Conservation (phyloP, 1,140 invertebrate species). For the Heliconius himera region DNA sequence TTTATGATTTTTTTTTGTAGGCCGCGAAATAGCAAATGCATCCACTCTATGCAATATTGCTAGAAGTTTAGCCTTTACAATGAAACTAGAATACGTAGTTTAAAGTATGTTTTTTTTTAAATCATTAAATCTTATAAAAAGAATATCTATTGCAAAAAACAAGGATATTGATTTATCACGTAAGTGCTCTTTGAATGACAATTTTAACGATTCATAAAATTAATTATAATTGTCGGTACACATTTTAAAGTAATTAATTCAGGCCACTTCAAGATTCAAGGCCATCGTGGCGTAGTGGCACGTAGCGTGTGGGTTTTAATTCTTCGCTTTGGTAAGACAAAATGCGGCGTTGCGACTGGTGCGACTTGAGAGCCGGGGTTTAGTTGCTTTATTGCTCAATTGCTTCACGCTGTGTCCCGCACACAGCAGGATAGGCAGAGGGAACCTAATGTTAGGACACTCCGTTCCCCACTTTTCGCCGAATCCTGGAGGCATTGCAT, state of each 20-base stretch:
- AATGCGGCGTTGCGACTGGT: too few relatives aligned
- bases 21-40: too few relatives aligned
- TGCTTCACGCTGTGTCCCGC: not conserved
- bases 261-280: too few relatives aligned
- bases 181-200: not conserved
- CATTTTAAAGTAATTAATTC: not conserved
- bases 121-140: not conserved
- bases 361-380: not conserved
- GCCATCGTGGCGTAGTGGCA: too few relatives aligned
- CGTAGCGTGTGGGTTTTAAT: too few relatives aligned
- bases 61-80: too few relatives aligned
- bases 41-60: too few relatives aligned
- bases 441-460: not conserved
- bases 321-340: not conserved
- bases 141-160: not conserved
- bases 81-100: too few relatives aligned
- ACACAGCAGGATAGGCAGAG: not conserved
- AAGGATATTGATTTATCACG: conserved; percentile 6
- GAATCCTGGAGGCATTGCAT: not conserved
- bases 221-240: not conserved
- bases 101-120: not conserved
- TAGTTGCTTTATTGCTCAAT: too few relatives aligned
- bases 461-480: not conserved
- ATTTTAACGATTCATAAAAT: not conserved
- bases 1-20: too few relatives aligned